Percentiles rank a stretch among this genome's conserved stretches.
Evolutionary conservation across 1,140 invertebrate genomes (phyloP).

Genomic region (Drosophila busckii): DNA sequence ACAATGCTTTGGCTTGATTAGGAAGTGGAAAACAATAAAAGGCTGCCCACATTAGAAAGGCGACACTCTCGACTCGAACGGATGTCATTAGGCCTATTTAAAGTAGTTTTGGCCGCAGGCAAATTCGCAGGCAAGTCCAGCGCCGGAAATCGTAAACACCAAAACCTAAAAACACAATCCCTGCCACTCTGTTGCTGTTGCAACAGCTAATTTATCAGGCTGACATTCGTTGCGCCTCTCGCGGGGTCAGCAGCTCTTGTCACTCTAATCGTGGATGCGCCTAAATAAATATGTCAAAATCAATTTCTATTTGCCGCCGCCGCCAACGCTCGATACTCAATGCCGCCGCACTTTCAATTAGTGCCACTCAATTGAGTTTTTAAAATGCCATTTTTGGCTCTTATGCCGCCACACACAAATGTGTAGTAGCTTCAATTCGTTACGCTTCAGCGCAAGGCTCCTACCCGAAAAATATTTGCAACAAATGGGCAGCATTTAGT

Average conservation of each 20-base stretch:
- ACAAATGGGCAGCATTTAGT: conserved; percentile 12
- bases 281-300: conserved; percentile 71
- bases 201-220: conserved; percentile 37
- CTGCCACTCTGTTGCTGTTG: background rate
- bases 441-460: background rate
- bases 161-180: conserved; percentile 11
- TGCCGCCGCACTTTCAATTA: conserved; percentile 37
- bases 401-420: conserved; percentile 12
- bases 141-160: conserved; percentile 37
- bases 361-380: conserved; percentile 60
- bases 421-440: conserved; percentile 1
- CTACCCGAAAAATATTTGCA: background rate
- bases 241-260: conserved; percentile 50
- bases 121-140: conserved; percentile 17
- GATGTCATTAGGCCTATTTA: conserved; percentile 72
- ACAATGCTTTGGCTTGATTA: conserved; percentile 56
- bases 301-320: conserved; percentile 33
- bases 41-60: conserved; percentile 47
- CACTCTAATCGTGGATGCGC: conserved; percentile 15
- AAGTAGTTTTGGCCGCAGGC: conserved; percentile 52
- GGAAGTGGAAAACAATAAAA: conserved; percentile 73
- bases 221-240: conserved; percentile 54
- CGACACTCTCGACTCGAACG: conserved; percentile 42
- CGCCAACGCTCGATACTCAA: conserved; percentile 45
- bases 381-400: conserved; percentile 26